Evolutionary conservation across 2,888 invertebrate genomes (phyloP), one percentile per base, ranked within the genome.

Genomic region (Adela reaumurella): DNA sequence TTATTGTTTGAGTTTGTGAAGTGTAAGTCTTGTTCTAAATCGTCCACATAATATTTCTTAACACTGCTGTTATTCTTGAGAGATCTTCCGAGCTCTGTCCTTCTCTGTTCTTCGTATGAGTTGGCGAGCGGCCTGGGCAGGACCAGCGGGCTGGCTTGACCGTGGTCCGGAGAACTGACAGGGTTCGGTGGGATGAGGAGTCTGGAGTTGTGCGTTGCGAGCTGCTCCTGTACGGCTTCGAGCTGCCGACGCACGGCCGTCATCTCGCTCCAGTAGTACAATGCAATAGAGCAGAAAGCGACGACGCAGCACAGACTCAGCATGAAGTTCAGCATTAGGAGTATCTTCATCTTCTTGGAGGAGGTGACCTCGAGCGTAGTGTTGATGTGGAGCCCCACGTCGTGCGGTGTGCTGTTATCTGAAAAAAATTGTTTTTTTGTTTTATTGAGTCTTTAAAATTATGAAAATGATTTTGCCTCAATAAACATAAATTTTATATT

Each of bases 341-440:
- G 62, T 54, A 74, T 63, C 62, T 67, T 74, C 56, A 77, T 68
- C 71, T 76, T 77, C 72, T 73, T 76, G 62, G 74, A 74, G 70
- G 77, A 74, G 68, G 73, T 74, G 62, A 76, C 68, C 49, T 74
- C 70, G 57, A 74, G 67, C 49, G 76, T 77, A 29, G 77, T 76
- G 57, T 77, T 76, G 57, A 77, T 73, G 57, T 77, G 76, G 48
- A 77, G 69, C 55, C 74, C 77, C 58, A 76, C 70, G 57, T 77
- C 76, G 28, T 73, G 61, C 19, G 70, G 68, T 8, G 46, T 19
- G 44, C 24, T 46, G 53, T 71, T 74, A 52, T 70, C 76, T 76
- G 66, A 49, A 70, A 72, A 59, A 46, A 54, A 57, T 45, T 19
- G 17, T 35, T n/a, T 10, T 14, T 43, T 47, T 2, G 42, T 29